These are phyloP conservation scores for Hemibagrus wyckioides DNA, from an alignment of 2,113 vertebrate genomes.

Conservation along the genomic window DNA sequence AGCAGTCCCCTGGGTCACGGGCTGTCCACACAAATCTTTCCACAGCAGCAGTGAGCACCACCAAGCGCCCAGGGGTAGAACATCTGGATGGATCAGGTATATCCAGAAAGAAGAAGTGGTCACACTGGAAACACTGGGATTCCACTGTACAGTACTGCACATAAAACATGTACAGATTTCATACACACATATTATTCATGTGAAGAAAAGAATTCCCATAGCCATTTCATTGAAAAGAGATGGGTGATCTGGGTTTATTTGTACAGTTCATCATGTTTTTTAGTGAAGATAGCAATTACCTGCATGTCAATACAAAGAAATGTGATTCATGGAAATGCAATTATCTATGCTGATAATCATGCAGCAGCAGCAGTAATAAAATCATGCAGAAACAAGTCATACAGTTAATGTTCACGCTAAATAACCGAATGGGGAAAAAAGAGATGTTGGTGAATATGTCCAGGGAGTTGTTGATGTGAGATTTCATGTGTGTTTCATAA, in stretches of 20 bases:
- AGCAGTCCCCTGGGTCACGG: too few species aligned
- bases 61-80: too few species aligned
- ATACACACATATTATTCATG: too few species aligned
- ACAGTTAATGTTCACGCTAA: background rate
- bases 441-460: background rate
- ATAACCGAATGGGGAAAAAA: background rate
- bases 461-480: background rate
- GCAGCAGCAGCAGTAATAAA: background rate
- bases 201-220: too few species aligned
- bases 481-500: background rate
- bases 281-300: background rate
- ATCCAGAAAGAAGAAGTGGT: too few species aligned
- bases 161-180: background rate
- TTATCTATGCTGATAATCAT: background rate
- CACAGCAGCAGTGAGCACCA: too few species aligned
- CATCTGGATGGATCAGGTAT: too few species aligned
- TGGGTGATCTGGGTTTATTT: background rate
- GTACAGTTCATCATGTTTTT: background rate
- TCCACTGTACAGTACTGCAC: too few species aligned
- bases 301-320: background rate
- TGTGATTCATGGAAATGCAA: background rate
- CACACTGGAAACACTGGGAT: too few species aligned
- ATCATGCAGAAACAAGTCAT: too few species aligned
- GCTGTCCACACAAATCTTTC: too few species aligned
- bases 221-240: background rate